Conservation (phyloP, 2,113 vertebrate species). For the Pogonocichla stellata region DNA sequence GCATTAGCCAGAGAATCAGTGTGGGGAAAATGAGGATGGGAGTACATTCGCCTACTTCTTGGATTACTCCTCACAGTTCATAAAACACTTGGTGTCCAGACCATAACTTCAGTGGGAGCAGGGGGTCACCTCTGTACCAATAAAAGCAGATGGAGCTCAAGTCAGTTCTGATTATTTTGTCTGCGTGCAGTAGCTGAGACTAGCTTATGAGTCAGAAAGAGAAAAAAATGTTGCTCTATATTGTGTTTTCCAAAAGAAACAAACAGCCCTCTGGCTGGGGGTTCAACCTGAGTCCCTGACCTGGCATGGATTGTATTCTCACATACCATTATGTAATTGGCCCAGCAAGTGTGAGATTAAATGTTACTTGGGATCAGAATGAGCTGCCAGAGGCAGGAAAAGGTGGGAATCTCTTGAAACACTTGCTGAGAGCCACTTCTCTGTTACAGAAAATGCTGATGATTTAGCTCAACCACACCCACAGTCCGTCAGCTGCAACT, state of each 20-base stretch:
- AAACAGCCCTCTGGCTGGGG: not conserved
- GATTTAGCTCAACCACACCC: not conserved
- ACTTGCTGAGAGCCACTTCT: not conserved
- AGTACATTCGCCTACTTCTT: not conserved
- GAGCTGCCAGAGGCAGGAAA: not conserved
- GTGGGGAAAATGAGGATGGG: not conserved
- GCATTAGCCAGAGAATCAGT: not conserved
- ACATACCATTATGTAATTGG: not conserved
- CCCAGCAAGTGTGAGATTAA: not conserved
- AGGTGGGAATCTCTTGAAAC: not conserved
- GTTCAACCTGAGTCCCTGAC: not conserved
- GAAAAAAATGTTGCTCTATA: not conserved
- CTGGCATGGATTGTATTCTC: rapidly evolving
- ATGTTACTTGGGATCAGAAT: not conserved
- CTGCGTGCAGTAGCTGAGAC: not conserved
- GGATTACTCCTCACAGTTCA: not conserved
- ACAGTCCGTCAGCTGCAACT: not conserved
- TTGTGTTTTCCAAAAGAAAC: not conserved
- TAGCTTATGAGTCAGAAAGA: not conserved
- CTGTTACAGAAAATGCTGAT: not conserved
- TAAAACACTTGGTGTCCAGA: slow-evolving; percentile 3
- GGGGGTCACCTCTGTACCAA: not conserved
- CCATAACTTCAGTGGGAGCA: not conserved
- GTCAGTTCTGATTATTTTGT: not conserved
- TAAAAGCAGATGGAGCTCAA: not conserved